Evolutionary conservation across 2,888 invertebrate genomes (phyloP), one percentile per base, ranked within the genome.

Genomic region (Tetramorium bicarinatum): DNA sequence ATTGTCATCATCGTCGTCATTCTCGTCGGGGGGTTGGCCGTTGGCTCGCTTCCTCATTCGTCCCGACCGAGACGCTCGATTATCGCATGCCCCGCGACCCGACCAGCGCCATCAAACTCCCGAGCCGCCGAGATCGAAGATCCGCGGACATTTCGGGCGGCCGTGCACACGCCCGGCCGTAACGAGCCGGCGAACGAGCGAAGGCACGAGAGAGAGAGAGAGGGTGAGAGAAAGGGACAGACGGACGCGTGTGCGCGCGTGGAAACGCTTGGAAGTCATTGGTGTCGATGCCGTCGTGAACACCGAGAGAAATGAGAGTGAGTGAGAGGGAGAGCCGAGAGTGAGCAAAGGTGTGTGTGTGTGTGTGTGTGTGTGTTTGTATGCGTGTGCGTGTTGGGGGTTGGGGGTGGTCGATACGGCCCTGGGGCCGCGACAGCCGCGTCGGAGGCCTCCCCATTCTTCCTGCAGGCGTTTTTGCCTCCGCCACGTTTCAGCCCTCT

Each of bases 391-490:
- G 47, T 54, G 38, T 79, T 87, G 87, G 89, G 87, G 89, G 90
- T 89, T 89, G 91, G 89, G 91, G 93, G 91, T 93, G 93, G 93
- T 93, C 94, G 94, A 94, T 94, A 94, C 92, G 93, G 92, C 91
- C 92, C 92, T 92, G 92, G 93, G 92, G 92, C 93, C 93, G 92
- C 93, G 93, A 92, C 92, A 93, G 92, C 92, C 93, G 90, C 93
- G 92, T 91, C 91, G 93, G 92, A 91, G 91, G 91, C 93, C 91
- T 92, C 91, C 92, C 93, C 91, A 91, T 94, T 93, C 93, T 93
- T 93, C 93, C 93, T 89, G 92, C 93, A 90, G 92, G 93, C 92
- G 93, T 93, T 94, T 94, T 93, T 93, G 92, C 93, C 91, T 91
- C 88, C 85, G 76, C 87, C 69, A 49, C 77, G 64, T 74, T 67